Evolutionary conservation across 2,888 invertebrate species (phyloP).

Genomic region (Macaria liturata): DNA sequence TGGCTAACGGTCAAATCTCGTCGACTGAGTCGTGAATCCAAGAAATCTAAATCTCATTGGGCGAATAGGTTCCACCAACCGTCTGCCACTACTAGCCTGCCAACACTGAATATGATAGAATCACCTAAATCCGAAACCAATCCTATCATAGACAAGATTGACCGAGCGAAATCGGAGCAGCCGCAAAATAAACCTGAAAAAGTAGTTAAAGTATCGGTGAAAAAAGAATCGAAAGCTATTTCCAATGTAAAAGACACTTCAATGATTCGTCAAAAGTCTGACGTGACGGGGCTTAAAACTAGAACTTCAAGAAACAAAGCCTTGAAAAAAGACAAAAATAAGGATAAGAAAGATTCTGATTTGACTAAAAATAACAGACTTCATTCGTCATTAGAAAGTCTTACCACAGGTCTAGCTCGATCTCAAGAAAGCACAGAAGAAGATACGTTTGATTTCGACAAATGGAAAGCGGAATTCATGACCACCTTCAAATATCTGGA

Average conservation of each 20-base stretch:
- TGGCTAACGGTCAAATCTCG: slow-evolving; percentile 95
- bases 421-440: slow-evolving; percentile 73
- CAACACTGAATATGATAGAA: slow-evolving; percentile 85
- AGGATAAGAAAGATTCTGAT: slow-evolving; percentile 57
- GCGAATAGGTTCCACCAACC: slow-evolving; percentile 91
- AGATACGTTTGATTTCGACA: slow-evolving; percentile 72
- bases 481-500: slow-evolving; percentile 71
- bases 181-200: slow-evolving; percentile 46
- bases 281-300: slow-evolving; percentile 83
- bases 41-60: slow-evolving; percentile 87
- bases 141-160: slow-evolving; percentile 52
- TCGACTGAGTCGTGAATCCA: slow-evolving; percentile 82
- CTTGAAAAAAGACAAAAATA: slow-evolving; percentile 62
- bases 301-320: slow-evolving; percentile 63
- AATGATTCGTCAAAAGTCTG: slow-evolving; percentile 84
- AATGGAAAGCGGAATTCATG: slow-evolving; percentile 74
- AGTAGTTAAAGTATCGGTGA: slow-evolving; percentile 25
- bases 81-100: slow-evolving; percentile 91
- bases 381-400: slow-evolving; percentile 73
- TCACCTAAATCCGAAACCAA: slow-evolving; percentile 73
- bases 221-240: slow-evolving; percentile 35
- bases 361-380: slow-evolving; percentile 64
- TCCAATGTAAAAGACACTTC: slow-evolving; percentile 51
- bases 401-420: slow-evolving; percentile 67
- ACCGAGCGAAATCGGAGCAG: slow-evolving; percentile 71